Evolutionary conservation across 2,113 vertebrate genomes (phyloP).

Genomic region (Apodemus sylvaticus): DNA sequence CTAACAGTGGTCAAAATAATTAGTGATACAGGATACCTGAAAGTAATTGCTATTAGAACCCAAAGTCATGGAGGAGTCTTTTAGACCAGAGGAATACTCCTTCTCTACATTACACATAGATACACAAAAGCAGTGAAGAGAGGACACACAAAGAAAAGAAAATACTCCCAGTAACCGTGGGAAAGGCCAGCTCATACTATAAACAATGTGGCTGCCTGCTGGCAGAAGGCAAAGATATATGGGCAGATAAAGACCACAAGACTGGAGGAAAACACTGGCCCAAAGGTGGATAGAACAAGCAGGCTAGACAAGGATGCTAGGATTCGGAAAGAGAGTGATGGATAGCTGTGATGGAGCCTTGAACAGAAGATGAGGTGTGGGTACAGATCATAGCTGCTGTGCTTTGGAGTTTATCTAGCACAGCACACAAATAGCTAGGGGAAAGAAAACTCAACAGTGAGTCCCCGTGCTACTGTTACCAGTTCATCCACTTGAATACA

Average conservation of each 20-base stretch:
- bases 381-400: rapidly evolving
- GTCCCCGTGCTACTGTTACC: background rate
- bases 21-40: background rate
- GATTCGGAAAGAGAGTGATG: background rate
- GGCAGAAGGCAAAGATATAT: background rate
- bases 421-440: background rate
- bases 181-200: rapidly evolving
- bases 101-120: background rate
- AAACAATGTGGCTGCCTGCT: rapidly evolving
- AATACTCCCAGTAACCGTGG: rapidly evolving
- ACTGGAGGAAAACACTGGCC: too few relatives aligned
- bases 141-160: rapidly evolving
- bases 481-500: background rate
- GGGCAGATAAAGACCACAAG: background rate
- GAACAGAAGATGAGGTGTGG: background rate
- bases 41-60: background rate
- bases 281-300: too few relatives aligned
- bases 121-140: background rate
- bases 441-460: background rate
- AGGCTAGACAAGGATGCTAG: background rate
- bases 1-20: background rate
- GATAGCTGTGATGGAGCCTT: background rate
- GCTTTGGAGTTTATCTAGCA: background rate
- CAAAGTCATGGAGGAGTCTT: background rate
- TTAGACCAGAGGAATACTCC: background rate